These are phyloP conservation scores for Nilaparvata lugens DNA, from an alignment of 1,140 invertebrate species.

Conservation along the genomic window DNA sequence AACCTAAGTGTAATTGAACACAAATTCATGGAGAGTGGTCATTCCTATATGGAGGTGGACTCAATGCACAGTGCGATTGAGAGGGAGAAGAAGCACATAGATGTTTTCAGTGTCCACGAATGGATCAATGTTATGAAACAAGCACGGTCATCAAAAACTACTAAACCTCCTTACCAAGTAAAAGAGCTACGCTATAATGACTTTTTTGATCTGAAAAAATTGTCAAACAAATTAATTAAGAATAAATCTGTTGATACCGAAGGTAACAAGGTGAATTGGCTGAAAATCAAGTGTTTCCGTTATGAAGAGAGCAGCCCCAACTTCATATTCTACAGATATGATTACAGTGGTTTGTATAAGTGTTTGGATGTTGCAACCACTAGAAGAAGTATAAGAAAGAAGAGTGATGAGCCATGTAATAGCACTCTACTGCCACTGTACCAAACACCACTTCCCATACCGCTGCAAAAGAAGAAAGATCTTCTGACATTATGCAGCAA, in stretches of 20 bases:
- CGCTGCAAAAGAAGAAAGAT: slow-evolving; percentile 1
- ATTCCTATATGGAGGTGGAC: slow-evolving; percentile 38
- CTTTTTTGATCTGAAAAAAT: too few relatives aligned
- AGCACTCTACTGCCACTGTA: not conserved
- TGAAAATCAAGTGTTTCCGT: not conserved
- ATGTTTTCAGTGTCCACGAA: not conserved
- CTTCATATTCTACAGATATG: not conserved
- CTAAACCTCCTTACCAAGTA: too few relatives aligned
- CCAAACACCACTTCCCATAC: not conserved
- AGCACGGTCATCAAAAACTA: not conserved
- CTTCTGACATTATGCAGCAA: slow-evolving; percentile 1
- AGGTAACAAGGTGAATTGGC: not conserved
- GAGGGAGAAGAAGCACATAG: not conserved
- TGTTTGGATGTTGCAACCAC: not conserved
- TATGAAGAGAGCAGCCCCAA: not conserved
- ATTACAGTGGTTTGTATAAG: not conserved
- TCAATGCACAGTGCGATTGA: slow-evolving; percentile 27
- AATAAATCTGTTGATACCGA: slow-evolving; percentile 1
- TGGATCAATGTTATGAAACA: slow-evolving; percentile 1
- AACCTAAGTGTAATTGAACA: slow-evolving; percentile 8
- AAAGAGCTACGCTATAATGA: too few relatives aligned
- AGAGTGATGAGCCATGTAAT: not conserved
- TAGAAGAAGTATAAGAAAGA: not conserved
- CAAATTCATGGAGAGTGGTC: slow-evolving; percentile 36
- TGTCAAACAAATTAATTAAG: not conserved